phyloP scores from a whole-genome alignment of 2,113 vertebrate genomes.

The Tragelaphus scriptus region DNA sequence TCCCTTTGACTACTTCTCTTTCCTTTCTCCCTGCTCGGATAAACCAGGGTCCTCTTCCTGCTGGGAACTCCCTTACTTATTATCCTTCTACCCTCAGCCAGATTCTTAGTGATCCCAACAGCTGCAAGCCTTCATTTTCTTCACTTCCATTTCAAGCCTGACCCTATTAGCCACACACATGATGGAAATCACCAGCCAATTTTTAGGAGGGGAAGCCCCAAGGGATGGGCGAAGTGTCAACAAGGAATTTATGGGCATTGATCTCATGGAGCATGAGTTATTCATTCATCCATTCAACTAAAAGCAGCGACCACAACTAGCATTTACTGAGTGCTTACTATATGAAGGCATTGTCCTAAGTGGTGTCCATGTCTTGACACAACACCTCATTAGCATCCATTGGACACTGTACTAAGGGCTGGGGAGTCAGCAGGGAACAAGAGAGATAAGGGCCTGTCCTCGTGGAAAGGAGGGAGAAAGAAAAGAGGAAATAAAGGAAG shows the following conservation, averaged over 20 bases:
- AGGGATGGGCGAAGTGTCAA: not conserved
- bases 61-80: not conserved
- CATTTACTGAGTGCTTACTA: not conserved
- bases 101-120: not conserved
- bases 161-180: not conserved
- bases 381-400: not conserved
- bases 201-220: not conserved
- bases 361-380: not conserved
- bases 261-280: fast-evolving
- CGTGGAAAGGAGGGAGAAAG: not conserved
- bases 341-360: not conserved
- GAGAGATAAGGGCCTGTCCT: not conserved
- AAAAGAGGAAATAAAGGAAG: not conserved
- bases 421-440: not conserved
- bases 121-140: not conserved
- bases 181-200: not conserved
- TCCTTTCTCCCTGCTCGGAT: not conserved
- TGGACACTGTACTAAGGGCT: not conserved
- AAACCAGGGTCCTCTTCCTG: not conserved
- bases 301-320: not conserved
- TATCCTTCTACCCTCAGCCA: not conserved
- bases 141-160: not conserved
- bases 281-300: not conserved
- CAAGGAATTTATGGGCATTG: not conserved
- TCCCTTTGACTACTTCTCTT: not conserved